Evolutionary conservation across 2,888 invertebrate species (phyloP).

Genomic region (Alitta virens): DNA sequence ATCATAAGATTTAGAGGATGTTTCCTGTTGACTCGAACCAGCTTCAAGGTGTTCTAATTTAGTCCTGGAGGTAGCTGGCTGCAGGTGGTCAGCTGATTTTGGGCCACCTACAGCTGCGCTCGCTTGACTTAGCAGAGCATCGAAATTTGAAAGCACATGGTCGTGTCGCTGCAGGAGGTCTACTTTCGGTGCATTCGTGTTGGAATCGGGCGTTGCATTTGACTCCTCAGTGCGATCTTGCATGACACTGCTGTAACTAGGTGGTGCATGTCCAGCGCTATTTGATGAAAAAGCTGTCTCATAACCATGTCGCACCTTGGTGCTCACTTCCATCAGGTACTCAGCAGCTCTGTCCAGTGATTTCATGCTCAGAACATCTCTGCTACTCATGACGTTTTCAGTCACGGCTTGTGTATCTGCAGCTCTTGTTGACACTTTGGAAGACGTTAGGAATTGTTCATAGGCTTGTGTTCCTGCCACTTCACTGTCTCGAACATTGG

Average conservation of each 20-base stretch:
- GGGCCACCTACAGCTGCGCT: constrained; percentile 14
- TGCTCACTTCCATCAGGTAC: not conserved
- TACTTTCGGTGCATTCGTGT: not conserved
- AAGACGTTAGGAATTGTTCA: no score
- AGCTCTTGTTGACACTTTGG: no score
- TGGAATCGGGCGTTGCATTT: no score
- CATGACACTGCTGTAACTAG: not conserved
- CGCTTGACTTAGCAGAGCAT: constrained; percentile 21
- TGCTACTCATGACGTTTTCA: no score
- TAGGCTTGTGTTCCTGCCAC: no score
- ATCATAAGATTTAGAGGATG: not conserved
- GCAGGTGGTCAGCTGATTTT: not conserved
- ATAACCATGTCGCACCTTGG: not conserved
- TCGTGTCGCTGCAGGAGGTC: constrained; percentile 18
- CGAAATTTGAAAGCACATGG: constrained; percentile 24
- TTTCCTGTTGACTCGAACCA: not conserved
- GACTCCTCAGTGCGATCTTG: not conserved
- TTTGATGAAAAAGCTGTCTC: not conserved
- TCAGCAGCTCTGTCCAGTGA: no score
- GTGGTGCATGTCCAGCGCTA: not conserved
- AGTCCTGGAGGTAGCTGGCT: not conserved
- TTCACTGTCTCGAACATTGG: no score
- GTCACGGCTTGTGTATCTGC: no score
- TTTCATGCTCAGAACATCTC: no score
- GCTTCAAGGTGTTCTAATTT: no score